These are phyloP conservation scores for Nestor notabilis DNA, from an alignment of 2,113 vertebrate genomes.

Conservation along the genomic window DNA sequence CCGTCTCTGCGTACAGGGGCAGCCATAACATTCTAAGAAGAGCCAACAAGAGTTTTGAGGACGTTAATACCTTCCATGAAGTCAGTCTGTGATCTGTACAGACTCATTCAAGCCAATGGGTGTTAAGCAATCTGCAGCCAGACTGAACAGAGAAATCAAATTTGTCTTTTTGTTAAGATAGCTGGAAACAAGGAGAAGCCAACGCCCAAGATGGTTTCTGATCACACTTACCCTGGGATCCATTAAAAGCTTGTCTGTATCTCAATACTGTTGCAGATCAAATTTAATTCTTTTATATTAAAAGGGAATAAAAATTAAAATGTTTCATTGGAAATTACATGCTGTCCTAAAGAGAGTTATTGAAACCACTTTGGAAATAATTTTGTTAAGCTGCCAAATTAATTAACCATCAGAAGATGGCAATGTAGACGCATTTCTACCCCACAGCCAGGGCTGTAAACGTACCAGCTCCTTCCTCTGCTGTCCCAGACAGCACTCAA, in stretches of 20 bases:
- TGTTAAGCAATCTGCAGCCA: neutral
- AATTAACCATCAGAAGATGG: neutral
- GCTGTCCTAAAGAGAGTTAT: neutral
- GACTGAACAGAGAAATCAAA: neutral
- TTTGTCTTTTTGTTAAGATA: neutral
- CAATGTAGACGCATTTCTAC: neutral
- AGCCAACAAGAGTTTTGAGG: neutral
- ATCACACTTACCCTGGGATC: neutral
- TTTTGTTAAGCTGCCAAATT: neutral
- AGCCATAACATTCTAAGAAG: neutral
- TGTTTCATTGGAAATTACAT: neutral
- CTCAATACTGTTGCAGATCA: neutral
- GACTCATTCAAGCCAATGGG: neutral
- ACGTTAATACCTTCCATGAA: neutral
- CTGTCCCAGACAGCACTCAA: neutral
- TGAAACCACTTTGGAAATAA: neutral
- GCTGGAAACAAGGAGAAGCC: neutral
- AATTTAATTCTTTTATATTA: neutral
- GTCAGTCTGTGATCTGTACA: neutral
- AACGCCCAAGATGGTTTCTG: neutral
- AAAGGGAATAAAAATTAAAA: neutral
- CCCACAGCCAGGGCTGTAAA: neutral
- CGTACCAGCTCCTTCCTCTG: neutral
- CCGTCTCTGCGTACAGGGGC: neutral
- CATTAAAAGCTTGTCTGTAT: neutral